Conservation (phyloP, 2,888 invertebrate genomes). For the Philhelius pedissequus region DNA sequence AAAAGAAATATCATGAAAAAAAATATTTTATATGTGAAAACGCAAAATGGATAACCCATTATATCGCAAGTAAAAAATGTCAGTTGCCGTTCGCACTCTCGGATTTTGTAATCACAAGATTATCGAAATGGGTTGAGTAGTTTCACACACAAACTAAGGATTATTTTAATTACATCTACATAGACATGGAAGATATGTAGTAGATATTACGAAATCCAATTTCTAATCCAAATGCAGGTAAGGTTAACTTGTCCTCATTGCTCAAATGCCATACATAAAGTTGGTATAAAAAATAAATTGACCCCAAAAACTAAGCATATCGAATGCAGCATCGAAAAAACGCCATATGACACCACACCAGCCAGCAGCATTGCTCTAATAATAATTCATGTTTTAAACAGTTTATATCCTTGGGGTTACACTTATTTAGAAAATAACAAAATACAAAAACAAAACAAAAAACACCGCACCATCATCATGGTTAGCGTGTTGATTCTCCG, state of each 20-base stretch:
- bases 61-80: no score
- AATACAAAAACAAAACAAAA: not conserved
- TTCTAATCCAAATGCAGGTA: not conserved
- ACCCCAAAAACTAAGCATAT: not conserved
- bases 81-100: no score
- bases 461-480: conserved; percentile 18
- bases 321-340: not conserved
- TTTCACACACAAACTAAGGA: no score
- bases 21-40: no score
- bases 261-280: not conserved
- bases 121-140: no score
- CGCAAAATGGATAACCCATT: no score
- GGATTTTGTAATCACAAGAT: no score
- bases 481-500: conserved; percentile 62
- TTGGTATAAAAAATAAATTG: not conserved
- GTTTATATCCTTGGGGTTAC: conserved; percentile 49
- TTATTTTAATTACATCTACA: no score
- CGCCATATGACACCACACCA: conserved; percentile 42
- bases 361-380: conserved; percentile 28
- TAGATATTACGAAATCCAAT: not conserved
- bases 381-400: conserved; percentile 40
- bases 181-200: no score
- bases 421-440: not conserved
- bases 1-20: no score
- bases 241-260: not conserved